phyloP scores from a whole-genome alignment of 2,797 vertebrate species.

The Aulostomus chinensis region DNA sequence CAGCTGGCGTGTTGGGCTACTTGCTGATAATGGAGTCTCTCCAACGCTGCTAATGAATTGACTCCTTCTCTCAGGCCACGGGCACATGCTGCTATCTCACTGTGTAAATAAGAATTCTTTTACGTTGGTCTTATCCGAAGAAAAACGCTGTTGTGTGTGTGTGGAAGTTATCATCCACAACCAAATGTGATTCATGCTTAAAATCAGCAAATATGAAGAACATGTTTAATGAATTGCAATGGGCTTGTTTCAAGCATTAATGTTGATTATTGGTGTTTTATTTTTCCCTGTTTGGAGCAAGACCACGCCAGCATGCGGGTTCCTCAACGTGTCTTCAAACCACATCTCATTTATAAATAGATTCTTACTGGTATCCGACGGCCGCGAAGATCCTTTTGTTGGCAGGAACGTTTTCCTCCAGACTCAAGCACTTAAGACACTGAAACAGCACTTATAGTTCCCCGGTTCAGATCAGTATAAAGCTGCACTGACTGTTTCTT shows the following conservation, averaged over 20 bases:
- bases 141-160: too few species aligned
- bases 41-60: constrained; percentile 52
- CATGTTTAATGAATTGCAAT: neutral
- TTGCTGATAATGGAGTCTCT: constrained; percentile 46
- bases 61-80: constrained; percentile 31
- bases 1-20: constrained; percentile 58
- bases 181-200: neutral
- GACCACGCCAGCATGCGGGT: neutral
- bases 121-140: too few species aligned
- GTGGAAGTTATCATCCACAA: constrained; percentile 3
- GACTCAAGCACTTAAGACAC: neutral
- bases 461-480: neutral
- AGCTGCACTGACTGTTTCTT: too few species aligned
- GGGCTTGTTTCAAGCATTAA: neutral
- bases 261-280: neutral
- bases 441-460: neutral
- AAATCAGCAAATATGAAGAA: neutral
- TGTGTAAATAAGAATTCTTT: too few species aligned
- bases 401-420: neutral
- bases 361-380: too few species aligned
- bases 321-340: neutral
- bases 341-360: neutral
- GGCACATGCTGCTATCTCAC: constrained; percentile 18
- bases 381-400: neutral
- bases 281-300: constrained; percentile 5